phyloP scores from a whole-genome alignment of 2,888 invertebrate species.

The Gymnosoma rotundatum region DNA sequence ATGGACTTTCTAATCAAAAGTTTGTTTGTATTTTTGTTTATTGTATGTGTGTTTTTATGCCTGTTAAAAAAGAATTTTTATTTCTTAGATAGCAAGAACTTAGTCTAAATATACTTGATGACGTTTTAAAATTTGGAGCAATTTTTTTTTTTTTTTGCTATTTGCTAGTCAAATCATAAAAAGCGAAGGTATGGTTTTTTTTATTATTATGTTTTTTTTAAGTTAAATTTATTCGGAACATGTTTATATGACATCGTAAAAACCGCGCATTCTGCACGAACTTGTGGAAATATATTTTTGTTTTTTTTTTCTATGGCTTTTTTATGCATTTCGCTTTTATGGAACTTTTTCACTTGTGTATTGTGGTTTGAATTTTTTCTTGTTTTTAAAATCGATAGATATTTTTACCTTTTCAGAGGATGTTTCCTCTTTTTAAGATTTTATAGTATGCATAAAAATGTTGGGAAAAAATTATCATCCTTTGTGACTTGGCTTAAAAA shows the following conservation, averaged over 20 bases:
- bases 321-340: neutral
- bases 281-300: slow-evolving; percentile 26
- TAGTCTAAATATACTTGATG: slow-evolving; percentile 31
- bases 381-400: slow-evolving; percentile 29
- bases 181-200: neutral
- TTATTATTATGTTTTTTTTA: neutral
- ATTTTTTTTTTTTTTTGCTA: neutral
- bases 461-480: too few species aligned
- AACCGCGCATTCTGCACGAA: slow-evolving; percentile 34
- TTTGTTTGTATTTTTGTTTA: slow-evolving; percentile 14
- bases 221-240: slow-evolving; percentile 16
- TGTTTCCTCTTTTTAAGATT: too few species aligned
- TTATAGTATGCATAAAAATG: too few species aligned
- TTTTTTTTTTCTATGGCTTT: too few species aligned
- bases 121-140: slow-evolving; percentile 36
- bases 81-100: slow-evolving; percentile 15
- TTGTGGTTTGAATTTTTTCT: neutral
- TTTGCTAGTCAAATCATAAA: slow-evolving; percentile 29
- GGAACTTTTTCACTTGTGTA: neutral
- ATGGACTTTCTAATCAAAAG: slow-evolving; percentile 7
- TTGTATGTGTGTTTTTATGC: slow-evolving; percentile 33
- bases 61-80: slow-evolving; percentile 41
- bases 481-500: too few species aligned
- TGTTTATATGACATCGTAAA: slow-evolving; percentile 33
- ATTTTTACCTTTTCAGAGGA: slow-evolving; percentile 8